These are phyloP conservation scores for Florisuga fusca DNA, from an alignment of 2,797 vertebrate species.

Conservation along the genomic window DNA sequence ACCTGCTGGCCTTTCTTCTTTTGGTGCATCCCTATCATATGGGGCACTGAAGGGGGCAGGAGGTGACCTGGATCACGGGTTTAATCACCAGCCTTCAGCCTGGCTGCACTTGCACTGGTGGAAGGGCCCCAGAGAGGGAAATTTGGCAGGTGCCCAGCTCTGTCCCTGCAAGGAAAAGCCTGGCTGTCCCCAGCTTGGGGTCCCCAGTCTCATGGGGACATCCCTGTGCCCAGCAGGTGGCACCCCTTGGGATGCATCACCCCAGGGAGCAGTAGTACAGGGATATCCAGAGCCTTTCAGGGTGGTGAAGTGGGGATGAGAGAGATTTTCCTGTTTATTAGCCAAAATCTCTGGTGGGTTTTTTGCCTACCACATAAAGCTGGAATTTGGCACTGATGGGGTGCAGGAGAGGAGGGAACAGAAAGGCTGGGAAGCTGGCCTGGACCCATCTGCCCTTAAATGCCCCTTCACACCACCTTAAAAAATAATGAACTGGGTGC, in stretches of 20 bases:
- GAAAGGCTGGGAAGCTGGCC: not conserved
- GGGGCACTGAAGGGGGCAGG: not conserved
- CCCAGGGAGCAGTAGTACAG: not conserved
- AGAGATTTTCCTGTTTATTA: not conserved
- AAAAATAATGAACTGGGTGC: not conserved
- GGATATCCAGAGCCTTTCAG: not conserved
- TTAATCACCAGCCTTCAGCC: not conserved
- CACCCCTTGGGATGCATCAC: rapidly evolving
- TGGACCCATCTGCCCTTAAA: not conserved
- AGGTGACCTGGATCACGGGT: not conserved
- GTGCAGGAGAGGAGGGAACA: not conserved
- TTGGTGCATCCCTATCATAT: not conserved
- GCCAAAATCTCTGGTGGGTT: not conserved
- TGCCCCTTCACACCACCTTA: not conserved
- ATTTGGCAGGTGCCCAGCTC: constrained; percentile 3
- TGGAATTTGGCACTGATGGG: not conserved
- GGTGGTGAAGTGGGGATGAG: not conserved
- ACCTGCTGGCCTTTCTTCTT: too few species aligned
- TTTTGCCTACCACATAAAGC: not conserved
- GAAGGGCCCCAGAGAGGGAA: not conserved
- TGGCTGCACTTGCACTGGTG: not conserved
- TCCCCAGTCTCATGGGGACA: not conserved
- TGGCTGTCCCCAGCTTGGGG: not conserved
- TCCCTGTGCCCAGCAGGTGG: not conserved
- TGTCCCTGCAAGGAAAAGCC: not conserved